Conservation (phyloP, 2,113 vertebrate genomes). For the Rhineura floridana region DNA sequence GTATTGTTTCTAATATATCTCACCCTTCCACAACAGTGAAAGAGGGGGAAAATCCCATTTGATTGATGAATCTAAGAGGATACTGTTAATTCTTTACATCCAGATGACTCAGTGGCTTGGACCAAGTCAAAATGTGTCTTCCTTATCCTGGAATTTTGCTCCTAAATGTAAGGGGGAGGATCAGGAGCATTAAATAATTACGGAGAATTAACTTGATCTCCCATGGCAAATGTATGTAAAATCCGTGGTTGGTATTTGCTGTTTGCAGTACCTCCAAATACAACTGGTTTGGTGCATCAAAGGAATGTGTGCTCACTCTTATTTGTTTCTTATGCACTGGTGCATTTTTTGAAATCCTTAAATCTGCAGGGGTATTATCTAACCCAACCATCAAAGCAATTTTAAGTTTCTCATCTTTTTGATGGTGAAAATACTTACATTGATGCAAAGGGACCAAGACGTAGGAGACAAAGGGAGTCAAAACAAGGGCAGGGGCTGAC, state of each 20-base stretch:
- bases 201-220: background rate
- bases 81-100: background rate
- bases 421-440: background rate
- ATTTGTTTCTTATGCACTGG: background rate
- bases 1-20: background rate
- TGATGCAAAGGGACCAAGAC: background rate
- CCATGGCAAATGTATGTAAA: background rate
- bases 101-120: background rate
- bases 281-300: background rate
- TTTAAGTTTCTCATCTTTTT: background rate
- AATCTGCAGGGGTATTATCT: background rate
- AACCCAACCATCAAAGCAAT: background rate
- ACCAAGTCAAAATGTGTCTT: background rate
- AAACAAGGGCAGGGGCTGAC: background rate
- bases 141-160: background rate
- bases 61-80: background rate
- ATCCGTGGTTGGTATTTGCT: background rate
- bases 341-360: background rate
- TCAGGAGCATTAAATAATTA: background rate
- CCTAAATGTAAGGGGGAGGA: background rate
- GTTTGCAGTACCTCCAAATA: background rate
- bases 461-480: too few species aligned
- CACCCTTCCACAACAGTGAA: background rate
- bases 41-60: background rate
- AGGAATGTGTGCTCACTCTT: background rate